A percentile compares a stretch with the other conserved stretches of the same genome.
These are phyloP conservation scores for Climacteris rufus DNA, from an alignment of 2,113 vertebrate species.

Conservation along the genomic window DNA sequence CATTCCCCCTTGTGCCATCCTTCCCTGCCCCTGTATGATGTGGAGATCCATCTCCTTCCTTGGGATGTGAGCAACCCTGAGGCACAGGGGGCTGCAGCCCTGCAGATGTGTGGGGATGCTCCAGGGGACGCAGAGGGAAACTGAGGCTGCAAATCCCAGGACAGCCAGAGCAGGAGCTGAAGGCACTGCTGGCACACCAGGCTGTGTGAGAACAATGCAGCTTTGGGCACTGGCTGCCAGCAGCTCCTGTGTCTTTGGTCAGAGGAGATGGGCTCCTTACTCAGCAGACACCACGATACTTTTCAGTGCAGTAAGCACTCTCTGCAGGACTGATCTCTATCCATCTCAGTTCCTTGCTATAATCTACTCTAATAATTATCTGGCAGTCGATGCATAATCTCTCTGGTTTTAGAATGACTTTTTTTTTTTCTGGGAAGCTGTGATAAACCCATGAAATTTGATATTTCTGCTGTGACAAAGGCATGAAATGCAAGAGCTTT, in stretches of 20 bases:
- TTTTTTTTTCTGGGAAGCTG: conserved; percentile 1
- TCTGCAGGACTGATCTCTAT: not conserved
- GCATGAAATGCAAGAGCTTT: conserved; percentile 61
- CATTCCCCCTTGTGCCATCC: not conserved
- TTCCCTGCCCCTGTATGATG: not conserved
- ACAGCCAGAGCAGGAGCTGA: not conserved
- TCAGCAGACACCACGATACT: not conserved
- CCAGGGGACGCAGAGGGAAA: not conserved
- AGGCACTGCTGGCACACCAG: not conserved
- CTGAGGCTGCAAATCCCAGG: not conserved
- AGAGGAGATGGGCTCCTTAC: not conserved
- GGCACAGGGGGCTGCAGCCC: not conserved
- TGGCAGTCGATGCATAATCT: conserved; percentile 48
- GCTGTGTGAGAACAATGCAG: not conserved
- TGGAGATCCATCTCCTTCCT: not conserved
- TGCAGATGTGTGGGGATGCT: fast-evolving
- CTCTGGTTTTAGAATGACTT: conserved; percentile 1
- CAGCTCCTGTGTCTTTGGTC: not conserved
- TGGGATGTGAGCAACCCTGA: not conserved
- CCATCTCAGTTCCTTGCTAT: not conserved
- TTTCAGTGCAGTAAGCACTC: not conserved
- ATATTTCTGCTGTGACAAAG: conserved; percentile 57
- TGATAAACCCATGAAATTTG: conserved; percentile 29
- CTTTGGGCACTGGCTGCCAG: not conserved
- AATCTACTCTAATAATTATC: conserved; percentile 26